Evolutionary conservation across 2,113 vertebrate genomes (phyloP).

Genomic region (Centropus bengalensis): DNA sequence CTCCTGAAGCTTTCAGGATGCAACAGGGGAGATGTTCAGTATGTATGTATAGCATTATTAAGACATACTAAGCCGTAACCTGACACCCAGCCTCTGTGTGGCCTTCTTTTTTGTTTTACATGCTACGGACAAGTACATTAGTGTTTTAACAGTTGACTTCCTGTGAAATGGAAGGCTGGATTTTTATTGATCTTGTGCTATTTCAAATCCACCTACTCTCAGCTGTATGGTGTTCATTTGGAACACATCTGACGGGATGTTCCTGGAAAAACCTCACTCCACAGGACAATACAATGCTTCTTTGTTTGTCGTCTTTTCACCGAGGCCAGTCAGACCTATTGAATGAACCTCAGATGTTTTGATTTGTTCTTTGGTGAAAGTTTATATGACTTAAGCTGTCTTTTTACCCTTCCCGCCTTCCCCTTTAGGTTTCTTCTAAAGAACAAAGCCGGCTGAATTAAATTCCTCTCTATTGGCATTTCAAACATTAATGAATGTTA

Average conservation of each 20-base stretch:
- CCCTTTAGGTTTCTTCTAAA: conserved; percentile 36
- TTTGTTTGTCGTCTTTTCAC: conserved; percentile 68
- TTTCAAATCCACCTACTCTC: conserved; percentile 63
- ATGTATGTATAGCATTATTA: background rate
- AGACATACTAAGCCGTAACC: background rate
- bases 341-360: conserved; percentile 69
- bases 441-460: conserved; percentile 72
- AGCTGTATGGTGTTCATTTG: conserved; percentile 54
- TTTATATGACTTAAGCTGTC: conserved; percentile 65
- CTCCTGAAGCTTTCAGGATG: background rate
- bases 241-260: conserved; percentile 59
- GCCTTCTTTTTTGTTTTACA: conserved; percentile 43
- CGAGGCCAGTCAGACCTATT: conserved; percentile 35
- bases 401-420: conserved; percentile 25
- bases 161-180: conserved; percentile 48
- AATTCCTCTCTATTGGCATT: conserved; percentile 60
- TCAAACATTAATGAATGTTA: conserved; percentile 64
- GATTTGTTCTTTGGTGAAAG: conserved; percentile 67
- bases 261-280: conserved; percentile 50
- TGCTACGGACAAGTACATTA: conserved; percentile 48
- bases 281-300: conserved; percentile 37
- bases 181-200: conserved; percentile 50
- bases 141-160: conserved; percentile 61
- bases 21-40: conserved; percentile 29
- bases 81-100: conserved; percentile 32